Percentiles rank a stretch among this genome's conserved stretches.
These are phyloP conservation scores for Strigamia transsilvanica DNA, from an alignment of 2,888 invertebrate genomes.

Conservation along the genomic window DNA sequence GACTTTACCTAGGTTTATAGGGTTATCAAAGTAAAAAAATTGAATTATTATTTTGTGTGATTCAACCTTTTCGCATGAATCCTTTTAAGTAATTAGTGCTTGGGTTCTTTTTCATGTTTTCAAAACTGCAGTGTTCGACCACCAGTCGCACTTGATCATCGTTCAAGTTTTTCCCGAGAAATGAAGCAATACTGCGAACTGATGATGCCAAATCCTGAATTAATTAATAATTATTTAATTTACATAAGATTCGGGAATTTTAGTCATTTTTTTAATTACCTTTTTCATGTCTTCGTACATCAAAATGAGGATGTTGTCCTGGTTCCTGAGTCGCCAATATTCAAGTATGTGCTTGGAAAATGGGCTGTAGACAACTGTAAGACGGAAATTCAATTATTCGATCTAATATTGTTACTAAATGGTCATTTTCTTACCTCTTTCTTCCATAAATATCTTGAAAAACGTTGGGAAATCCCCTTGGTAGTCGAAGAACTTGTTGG, in stretches of 20 bases:
- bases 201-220: slow-evolving; percentile 72
- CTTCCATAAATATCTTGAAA: slow-evolving; percentile 49
- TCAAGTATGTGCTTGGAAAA: slow-evolving; percentile 82
- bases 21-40: not conserved
- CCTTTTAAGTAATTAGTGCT: slow-evolving; percentile 16
- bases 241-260: too few species aligned
- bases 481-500: not conserved
- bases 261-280: slow-evolving; percentile 66
- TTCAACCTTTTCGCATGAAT: slow-evolving; percentile 50
- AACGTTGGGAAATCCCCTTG: slow-evolving; percentile 46
- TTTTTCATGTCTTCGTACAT: slow-evolving; percentile 82
- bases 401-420: not conserved
- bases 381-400: not conserved
- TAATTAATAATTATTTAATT: not conserved
- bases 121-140: slow-evolving; percentile 70
- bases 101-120: slow-evolving; percentile 25
- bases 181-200: slow-evolving; percentile 75
- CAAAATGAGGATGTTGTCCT: slow-evolving; percentile 77
- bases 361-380: slow-evolving; percentile 76
- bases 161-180: slow-evolving; percentile 73
- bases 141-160: slow-evolving; percentile 75
- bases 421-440: not conserved
- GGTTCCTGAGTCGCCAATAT: slow-evolving; percentile 74
- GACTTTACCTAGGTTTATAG: not conserved
- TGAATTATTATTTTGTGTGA: not conserved